phyloP scores from a whole-genome alignment of 2,797 vertebrate genomes.

The Urocyon cinereoargenteus region DNA sequence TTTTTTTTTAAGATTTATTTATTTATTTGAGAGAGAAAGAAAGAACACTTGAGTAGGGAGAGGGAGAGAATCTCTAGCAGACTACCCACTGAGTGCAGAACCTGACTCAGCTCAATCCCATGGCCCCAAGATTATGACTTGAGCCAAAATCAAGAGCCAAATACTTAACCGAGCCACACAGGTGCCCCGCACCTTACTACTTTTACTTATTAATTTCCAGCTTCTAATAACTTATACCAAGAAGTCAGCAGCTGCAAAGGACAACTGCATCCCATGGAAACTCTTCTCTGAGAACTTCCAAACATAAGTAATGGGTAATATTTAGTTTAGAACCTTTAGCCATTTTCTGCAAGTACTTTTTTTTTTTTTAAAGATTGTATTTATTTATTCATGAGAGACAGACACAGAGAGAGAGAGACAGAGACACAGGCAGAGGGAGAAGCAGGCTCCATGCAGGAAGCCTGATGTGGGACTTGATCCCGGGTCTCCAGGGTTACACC shows the following conservation, averaged over 20 bases:
- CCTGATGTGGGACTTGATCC: no score
- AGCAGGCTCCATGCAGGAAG: no score
- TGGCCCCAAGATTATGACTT: neutral
- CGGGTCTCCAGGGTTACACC: no score
- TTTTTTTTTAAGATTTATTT: neutral
- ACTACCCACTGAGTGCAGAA: neutral
- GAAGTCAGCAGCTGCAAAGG: neutral
- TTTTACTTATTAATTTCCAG: neutral
- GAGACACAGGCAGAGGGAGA: no score
- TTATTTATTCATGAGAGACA: no score
- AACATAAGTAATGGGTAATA: fast-evolving
- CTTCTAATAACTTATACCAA: neutral
- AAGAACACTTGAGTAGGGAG: neutral
- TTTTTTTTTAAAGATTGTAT: neutral
- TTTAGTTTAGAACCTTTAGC: neutral
- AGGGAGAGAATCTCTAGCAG: neutral
- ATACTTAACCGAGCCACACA: neutral
- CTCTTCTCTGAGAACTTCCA: neutral
- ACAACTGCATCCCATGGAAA: neutral
- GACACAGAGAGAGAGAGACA: no score
- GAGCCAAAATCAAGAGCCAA: neutral
- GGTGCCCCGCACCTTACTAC: no score
- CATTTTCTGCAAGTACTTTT: constrained; percentile 31
- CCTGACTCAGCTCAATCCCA: neutral
- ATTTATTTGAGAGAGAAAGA: neutral